Base-by-base conservation (phyloP, 2,113 vertebrate genomes). In the Lanius collurio region DNA sequence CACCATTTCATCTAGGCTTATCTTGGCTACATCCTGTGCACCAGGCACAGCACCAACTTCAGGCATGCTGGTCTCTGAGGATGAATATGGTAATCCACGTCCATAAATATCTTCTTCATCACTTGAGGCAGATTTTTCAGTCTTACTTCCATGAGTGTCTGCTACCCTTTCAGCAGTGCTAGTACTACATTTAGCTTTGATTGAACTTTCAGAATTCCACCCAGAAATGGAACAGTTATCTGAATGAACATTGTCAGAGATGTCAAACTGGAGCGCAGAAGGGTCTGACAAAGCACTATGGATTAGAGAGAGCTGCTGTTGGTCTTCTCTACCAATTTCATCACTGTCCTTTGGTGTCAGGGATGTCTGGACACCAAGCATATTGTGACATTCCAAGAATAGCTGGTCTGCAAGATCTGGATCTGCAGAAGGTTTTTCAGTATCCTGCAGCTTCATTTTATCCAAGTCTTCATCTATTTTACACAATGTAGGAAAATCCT, bases 81-180 rank as follows among this genome's bases (percentile, higher is more conserved):
- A 97, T 3, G 98, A 98, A 52, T 96, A 98, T 0, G 98, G 98
- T 59, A 98, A 95, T 33, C 97, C 97, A 2, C 97, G 98, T 21
- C 98, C 96, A 63, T 99, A 99, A 96, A 99, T 99, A 96, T 99
- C 99, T 84, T 98, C 99, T 28, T 99, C 99, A 26, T 99, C 99
- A 64, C 99, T 99, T 63, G 99, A 99, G 27, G 97, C 75, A 52
- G 91, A 90, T 65, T 88, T 97, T 79, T 98, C 96, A 12, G 47
- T 46, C 84, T 50, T 91, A 59, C 65, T 82, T 79, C 95, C 80
- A 0, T 7, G 64, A 78, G 67, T 27, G 28, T 63, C 67, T 90
- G 87, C 35, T 22, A 37, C 47, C 53, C 56, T 91, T 68, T 96
- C 62, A 65, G 95, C 77, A 86, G 47, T 17, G 9, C n/a, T 90